Evolutionary conservation across 2,797 vertebrate species (phyloP).

Genomic region (Amblyraja radiata): DNA sequence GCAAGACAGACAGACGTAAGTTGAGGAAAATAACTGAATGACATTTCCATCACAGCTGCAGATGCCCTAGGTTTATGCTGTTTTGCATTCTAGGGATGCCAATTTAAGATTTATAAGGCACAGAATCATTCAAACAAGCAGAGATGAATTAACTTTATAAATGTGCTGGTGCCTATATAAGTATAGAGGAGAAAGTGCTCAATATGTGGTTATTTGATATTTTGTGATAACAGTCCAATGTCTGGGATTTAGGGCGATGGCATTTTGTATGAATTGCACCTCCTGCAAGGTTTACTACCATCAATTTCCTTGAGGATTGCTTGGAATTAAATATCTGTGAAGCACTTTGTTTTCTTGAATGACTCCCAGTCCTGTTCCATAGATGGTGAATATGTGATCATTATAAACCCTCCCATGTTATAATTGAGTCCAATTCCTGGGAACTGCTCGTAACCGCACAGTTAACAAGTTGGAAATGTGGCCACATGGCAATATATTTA

Average conservation of each 20-base stretch:
- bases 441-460: too few relatives aligned
- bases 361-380: too few relatives aligned
- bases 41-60: background rate
- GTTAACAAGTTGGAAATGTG: too few relatives aligned
- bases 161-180: background rate
- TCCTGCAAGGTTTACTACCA: background rate
- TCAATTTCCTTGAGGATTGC: background rate
- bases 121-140: background rate
- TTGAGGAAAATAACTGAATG: background rate
- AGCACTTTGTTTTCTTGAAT: too few relatives aligned
- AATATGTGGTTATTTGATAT: background rate
- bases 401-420: too few relatives aligned
- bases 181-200: background rate
- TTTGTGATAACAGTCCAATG: background rate
- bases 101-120: background rate
- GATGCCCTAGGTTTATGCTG: background rate
- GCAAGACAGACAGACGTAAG: too few relatives aligned
- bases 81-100: background rate
- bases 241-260: background rate
- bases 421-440: too few relatives aligned
- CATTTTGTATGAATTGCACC: background rate
- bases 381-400: too few relatives aligned
- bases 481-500: too few relatives aligned
- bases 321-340: background rate
- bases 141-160: background rate